Evolutionary conservation across 2,113 vertebrate species (phyloP).

Genomic region (Ophthalmolycus amberensis): DNA sequence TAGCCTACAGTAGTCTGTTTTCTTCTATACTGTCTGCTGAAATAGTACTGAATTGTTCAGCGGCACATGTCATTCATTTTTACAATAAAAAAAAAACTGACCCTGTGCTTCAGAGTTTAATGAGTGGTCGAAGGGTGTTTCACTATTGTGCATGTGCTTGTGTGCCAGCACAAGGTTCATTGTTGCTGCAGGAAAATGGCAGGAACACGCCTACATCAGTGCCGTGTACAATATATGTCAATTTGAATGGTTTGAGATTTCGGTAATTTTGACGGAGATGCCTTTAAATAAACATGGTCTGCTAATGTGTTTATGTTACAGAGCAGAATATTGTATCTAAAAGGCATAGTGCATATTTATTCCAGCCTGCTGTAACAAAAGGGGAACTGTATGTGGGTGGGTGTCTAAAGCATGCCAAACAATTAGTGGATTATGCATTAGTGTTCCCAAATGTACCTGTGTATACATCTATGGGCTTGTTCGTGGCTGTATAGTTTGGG

Average conservation of each 20-base stretch:
- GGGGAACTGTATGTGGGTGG: neutral
- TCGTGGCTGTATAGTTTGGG: neutral
- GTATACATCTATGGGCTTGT: neutral
- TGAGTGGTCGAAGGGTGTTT: neutral
- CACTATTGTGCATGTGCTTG: neutral
- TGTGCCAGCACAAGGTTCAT: constrained; percentile 7
- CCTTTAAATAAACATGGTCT: constrained; percentile 8
- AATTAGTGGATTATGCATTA: constrained; percentile 24
- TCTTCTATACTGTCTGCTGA: constrained; percentile 1
- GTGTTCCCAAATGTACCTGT: constrained; percentile 21
- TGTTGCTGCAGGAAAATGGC: constrained; percentile 21
- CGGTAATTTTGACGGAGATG: neutral
- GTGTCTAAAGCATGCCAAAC: constrained; percentile 13
- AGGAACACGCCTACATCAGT: neutral
- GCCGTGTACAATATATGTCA: neutral
- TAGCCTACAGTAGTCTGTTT: neutral
- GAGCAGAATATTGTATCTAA: neutral
- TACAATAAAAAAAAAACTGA: constrained; percentile 17
- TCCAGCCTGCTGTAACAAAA: neutral
- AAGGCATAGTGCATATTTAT: neutral
- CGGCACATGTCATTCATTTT: constrained; percentile 22
- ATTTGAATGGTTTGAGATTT: neutral
- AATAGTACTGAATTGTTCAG: constrained; percentile 12
- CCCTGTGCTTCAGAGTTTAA: constrained; percentile 20
- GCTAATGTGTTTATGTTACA: constrained; percentile 9